These are phyloP conservation scores for Lordiphosa andalusiaca DNA, from an alignment of 2,888 invertebrate species.

Conservation along the genomic window DNA sequence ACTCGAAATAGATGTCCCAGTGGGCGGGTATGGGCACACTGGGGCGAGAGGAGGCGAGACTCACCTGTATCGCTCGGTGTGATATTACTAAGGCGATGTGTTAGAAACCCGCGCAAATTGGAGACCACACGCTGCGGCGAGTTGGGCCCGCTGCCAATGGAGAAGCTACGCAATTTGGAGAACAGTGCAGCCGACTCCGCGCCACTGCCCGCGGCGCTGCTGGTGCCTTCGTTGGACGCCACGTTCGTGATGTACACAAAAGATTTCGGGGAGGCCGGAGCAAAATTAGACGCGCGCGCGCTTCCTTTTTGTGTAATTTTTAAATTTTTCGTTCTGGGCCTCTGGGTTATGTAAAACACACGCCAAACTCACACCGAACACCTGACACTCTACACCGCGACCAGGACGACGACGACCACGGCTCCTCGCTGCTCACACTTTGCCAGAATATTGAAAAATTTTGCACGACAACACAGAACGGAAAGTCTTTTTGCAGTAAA, in stretches of 20 bases:
- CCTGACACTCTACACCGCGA: conserved; percentile 40
- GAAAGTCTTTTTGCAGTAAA: conserved; percentile 5
- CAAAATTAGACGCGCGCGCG: conserved; percentile 17
- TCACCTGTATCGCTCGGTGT: conserved; percentile 88
- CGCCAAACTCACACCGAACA: conserved; percentile 12
- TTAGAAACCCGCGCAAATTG: conserved; percentile 87
- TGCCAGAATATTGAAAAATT: no score
- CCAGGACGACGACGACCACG: conserved; percentile 13
- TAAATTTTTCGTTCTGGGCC: not conserved
- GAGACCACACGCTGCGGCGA: conserved; percentile 87
- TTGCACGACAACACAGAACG: conserved; percentile 1
- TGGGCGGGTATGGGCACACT: not conserved
- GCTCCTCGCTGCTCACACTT: conserved; percentile 19
- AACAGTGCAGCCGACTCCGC: conserved; percentile 84
- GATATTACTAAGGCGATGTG: conserved; percentile 84
- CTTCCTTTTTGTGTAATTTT: not conserved
- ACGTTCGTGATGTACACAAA: conserved; percentile 71
- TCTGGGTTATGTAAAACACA: conserved; percentile 12
- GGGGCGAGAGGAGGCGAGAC: conserved; percentile 1
- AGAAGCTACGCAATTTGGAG: conserved; percentile 85
- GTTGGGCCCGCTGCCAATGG: conserved; percentile 85
- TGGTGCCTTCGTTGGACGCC: conserved; percentile 80
- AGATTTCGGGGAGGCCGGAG: not conserved
- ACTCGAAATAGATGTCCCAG: conserved; percentile 21
- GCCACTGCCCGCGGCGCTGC: conserved; percentile 80